Percentiles rank a stretch among this genome's conserved stretches.
Evolutionary conservation across 1,140 invertebrate species (phyloP).

Genomic region (Drosophila insularis): DNA sequence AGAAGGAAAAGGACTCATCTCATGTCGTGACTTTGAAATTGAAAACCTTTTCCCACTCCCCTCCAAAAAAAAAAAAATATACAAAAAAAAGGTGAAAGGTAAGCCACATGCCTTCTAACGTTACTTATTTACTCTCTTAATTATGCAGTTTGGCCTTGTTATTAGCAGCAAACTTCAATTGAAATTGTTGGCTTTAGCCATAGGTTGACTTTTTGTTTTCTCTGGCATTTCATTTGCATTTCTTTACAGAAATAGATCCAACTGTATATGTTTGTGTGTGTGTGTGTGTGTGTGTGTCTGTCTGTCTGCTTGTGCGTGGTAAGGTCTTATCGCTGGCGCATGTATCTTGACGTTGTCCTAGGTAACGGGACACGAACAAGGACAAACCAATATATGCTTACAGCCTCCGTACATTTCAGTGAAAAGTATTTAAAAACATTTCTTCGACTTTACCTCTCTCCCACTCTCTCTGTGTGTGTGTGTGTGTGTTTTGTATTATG

Average conservation of each 20-base stretch:
- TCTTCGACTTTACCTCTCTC: background rate
- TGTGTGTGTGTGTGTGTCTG: background rate
- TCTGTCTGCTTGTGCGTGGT: background rate
- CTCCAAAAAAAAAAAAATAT: no score
- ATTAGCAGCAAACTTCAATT: constrained; percentile 17
- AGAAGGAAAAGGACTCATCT: background rate
- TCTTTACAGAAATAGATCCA: constrained; percentile 35
- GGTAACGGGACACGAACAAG: background rate
- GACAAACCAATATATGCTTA: background rate
- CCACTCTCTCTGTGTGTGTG: background rate
- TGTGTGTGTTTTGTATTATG: background rate
- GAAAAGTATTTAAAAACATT: constrained; percentile 10
- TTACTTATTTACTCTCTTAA: constrained; percentile 44
- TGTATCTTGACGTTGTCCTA: constrained; percentile 9
- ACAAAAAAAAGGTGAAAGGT: no score
- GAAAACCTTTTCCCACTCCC: no score
- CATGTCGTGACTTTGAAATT: background rate
- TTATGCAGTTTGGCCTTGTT: constrained; percentile 41
- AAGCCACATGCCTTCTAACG: no score
- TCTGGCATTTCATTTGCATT: constrained; percentile 62
- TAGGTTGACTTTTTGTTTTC: constrained; percentile 26
- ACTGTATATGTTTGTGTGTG: background rate
- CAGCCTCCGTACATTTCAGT: background rate
- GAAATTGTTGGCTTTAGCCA: constrained; percentile 26
- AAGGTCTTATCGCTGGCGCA: constrained; percentile 4